Evolutionary conservation across 37 sponge, comb jelly and placozoan species (phyloP).

Genomic region (Theonella swinhoei): DNA sequence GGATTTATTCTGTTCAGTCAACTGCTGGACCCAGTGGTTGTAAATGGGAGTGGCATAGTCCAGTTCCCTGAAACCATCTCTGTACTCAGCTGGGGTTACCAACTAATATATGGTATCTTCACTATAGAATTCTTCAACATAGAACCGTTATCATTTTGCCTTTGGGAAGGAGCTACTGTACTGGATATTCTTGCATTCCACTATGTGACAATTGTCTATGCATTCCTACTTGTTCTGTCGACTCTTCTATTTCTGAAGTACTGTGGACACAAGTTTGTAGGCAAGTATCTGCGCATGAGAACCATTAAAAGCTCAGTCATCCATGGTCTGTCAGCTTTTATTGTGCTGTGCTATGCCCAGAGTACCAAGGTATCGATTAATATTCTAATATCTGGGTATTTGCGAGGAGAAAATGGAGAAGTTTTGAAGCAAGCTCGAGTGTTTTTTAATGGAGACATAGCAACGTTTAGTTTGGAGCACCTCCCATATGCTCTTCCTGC

Average conservation of each 20-base stretch:
- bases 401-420: neutral
- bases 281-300: neutral
- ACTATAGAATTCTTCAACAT: slow-evolving; percentile 35
- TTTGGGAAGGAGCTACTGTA: slow-evolving; percentile 26
- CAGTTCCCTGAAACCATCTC: neutral
- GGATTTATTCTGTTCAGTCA: slow-evolving; percentile 58
- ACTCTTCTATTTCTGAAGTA: neutral
- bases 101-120: slow-evolving; percentile 42
- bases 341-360: slow-evolving; percentile 42
- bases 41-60: slow-evolving; percentile 4
- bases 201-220: slow-evolving; percentile 34
- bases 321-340: slow-evolving; percentile 44
- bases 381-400: neutral
- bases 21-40: slow-evolving; percentile 10
- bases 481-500: slow-evolving; percentile 28
- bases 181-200: slow-evolving; percentile 42
- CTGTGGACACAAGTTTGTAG: neutral
- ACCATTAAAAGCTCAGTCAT: slow-evolving; percentile 3
- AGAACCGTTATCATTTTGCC: slow-evolving; percentile 25
- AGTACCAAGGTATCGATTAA: neutral
- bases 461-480: neutral
- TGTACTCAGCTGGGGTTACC: neutral
- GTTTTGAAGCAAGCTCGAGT: neutral
- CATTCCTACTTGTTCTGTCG: slow-evolving; percentile 18
- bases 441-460: neutral